Percentiles rank a stretch among this genome's conserved stretches.
Evolutionary conservation across 2,888 invertebrate species (phyloP).

Genomic region (Teleiodes luculella): DNA sequence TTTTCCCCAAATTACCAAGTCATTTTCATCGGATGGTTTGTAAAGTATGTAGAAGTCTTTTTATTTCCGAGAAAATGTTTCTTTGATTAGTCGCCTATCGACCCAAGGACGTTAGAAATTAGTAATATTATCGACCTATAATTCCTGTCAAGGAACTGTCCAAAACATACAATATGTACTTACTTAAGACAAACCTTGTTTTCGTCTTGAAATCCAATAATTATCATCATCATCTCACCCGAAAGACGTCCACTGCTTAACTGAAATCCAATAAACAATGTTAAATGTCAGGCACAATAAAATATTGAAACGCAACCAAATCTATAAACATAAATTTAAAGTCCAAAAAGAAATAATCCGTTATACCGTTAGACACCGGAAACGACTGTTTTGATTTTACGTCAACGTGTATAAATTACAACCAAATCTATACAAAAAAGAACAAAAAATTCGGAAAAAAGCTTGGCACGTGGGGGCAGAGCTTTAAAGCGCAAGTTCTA

Average conservation of each 20-base stretch:
- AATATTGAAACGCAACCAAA: constrained; percentile 9
- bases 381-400: constrained; percentile 21
- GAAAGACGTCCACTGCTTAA: no score
- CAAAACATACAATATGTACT: constrained; percentile 3
- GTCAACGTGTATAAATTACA: constrained; percentile 41
- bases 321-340: constrained; percentile 12
- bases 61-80: no score
- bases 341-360: constrained; percentile 16
- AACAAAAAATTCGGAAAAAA: constrained; percentile 25
- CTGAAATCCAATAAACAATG: not conserved
- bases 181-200: constrained; percentile 5
- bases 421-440: constrained; percentile 33
- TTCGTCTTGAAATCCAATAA: not conserved
- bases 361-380: constrained; percentile 14
- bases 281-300: not conserved
- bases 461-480: constrained; percentile 48
- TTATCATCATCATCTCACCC: no score
- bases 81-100: no score
- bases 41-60: no score
- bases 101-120: no score
- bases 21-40: no score
- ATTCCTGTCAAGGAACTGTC: no score
- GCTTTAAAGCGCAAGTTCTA: constrained; percentile 65
- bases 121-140: no score
- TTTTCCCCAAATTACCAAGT: no score